phyloP scores from a whole-genome alignment of 2,797 vertebrate genomes.

The Malurus leucopterus region DNA sequence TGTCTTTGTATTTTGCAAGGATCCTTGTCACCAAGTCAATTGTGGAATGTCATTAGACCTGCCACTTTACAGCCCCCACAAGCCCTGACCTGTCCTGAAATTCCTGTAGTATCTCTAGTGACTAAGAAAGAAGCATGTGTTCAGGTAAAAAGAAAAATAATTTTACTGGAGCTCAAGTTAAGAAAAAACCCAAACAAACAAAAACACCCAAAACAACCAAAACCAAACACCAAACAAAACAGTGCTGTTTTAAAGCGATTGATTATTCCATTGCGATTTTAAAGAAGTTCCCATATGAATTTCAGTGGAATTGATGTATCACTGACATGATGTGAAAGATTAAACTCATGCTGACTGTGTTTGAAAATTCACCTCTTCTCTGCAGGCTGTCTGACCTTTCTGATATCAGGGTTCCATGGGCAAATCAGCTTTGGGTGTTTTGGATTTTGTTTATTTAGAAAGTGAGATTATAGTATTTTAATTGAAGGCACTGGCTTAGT shows the following conservation, averaged over 20 bases:
- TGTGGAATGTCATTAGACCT: conserved; percentile 68
- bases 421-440: not conserved
- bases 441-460: not conserved
- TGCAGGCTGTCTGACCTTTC: not conserved
- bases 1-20: conserved; percentile 57
- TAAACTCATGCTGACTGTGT: not conserved
- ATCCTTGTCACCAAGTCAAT: conserved; percentile 28
- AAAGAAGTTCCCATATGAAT: not conserved
- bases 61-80: conserved; percentile 71
- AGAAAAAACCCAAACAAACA: not conserved
- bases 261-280: not conserved
- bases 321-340: not conserved
- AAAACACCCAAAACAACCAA: not conserved
- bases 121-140: conserved; percentile 20
- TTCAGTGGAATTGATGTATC: not conserved
- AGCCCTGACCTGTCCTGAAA: not conserved
- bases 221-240: not conserved
- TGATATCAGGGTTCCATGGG: not conserved
- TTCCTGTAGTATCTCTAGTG: not conserved
- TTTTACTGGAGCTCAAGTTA: not conserved
- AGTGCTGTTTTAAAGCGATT: not conserved
- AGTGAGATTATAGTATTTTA: not conserved
- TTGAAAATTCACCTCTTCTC: not conserved
- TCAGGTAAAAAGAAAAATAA: conserved; percentile 55
- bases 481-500: not conserved